Evolutionary conservation across 2,888 invertebrate genomes (phyloP), one percentile per base, ranked within the genome.

Genomic region (Protonemura montana): DNA sequence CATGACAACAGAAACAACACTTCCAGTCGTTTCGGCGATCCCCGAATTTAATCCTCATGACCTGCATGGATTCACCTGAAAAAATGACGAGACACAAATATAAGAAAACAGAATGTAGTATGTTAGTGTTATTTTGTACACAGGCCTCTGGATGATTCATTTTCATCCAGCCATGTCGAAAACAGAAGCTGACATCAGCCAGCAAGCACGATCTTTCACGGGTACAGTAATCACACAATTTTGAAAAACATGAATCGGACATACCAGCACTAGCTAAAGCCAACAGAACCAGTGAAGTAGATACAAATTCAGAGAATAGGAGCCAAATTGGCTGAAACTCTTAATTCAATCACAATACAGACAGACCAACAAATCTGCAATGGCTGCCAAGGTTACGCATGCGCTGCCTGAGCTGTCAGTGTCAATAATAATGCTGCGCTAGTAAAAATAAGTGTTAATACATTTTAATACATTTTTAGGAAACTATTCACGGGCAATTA

Each of bases 1-100:
- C 97, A 92, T 97, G 97, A 87, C 96, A 93, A 89, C 96, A 96
- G 90, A 96, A 95, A 90, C 95, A 95, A 92, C 96, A 96, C 89
- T 94, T 93, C 95, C 96, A 96, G 90, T 96, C 96, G 89, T 94
- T 95, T 90, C 93, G 94, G 93, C 89, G 94, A 94, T 89, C 95
- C 93, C 91, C 89, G 86, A 94, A 90, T 91, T 94, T 94, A 88
- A 94, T 92, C 86, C 94, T 93, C 92, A 94, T 93, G 89, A 93
- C 92, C 91, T 94, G 92, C 94, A 94, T 94, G 88, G 89, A 87
- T 81, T 91, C 87, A 89, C 89, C 25, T 30, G 25, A n/a, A n/a
- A n/a, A 28, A 80, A 41, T 28, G n/a, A 27, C 10, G 10, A 10
- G 2, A 78, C 10, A 78, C 78, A 78, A 78, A 21, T 78, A 28